Conservation (phyloP, 2,797 vertebrate genomes). For the Borostomias antarcticus region DNA sequence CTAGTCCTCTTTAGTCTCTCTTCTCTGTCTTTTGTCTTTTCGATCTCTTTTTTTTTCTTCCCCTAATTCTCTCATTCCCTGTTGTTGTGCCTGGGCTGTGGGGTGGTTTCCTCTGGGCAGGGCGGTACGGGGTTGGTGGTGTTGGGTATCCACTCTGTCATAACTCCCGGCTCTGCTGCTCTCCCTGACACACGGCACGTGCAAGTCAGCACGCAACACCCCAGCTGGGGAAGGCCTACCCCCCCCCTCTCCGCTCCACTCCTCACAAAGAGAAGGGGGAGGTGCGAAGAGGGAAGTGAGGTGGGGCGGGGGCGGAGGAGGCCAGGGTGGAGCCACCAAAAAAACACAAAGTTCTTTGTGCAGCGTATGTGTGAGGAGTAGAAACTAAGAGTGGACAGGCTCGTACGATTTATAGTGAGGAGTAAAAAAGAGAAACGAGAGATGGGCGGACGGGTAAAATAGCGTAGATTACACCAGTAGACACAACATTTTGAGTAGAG, state of each 20-base stretch:
- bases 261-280: constrained; percentile 69
- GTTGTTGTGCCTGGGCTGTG: neutral
- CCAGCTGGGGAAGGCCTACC: constrained; percentile 65
- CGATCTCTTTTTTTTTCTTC: too few species aligned
- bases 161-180: constrained; percentile 58
- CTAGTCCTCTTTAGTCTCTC: too few species aligned
- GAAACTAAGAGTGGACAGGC: constrained; percentile 27
- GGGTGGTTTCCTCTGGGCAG: constrained; percentile 21
- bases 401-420: constrained; percentile 38
- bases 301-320: constrained; percentile 40
- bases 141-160: constrained; percentile 65
- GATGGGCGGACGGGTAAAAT: constrained; percentile 2
- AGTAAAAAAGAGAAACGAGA: constrained; percentile 36
- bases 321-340: constrained; percentile 60
- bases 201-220: constrained; percentile 75
- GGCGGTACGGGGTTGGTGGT: constrained; percentile 44
- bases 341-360: constrained; percentile 67
- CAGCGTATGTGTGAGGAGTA: constrained; percentile 38
- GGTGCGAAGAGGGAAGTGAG: constrained; percentile 47
- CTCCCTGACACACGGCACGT: constrained; percentile 74
- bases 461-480: constrained; percentile 30
- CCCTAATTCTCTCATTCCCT: neutral
- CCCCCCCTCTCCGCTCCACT: constrained; percentile 6
- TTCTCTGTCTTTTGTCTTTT: too few species aligned
- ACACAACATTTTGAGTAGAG: constrained; percentile 27